Percentiles rank a stretch among this genome's conserved stretches.
Conservation (phyloP, 2,888 invertebrate species). For the Erynnis tages region DNA sequence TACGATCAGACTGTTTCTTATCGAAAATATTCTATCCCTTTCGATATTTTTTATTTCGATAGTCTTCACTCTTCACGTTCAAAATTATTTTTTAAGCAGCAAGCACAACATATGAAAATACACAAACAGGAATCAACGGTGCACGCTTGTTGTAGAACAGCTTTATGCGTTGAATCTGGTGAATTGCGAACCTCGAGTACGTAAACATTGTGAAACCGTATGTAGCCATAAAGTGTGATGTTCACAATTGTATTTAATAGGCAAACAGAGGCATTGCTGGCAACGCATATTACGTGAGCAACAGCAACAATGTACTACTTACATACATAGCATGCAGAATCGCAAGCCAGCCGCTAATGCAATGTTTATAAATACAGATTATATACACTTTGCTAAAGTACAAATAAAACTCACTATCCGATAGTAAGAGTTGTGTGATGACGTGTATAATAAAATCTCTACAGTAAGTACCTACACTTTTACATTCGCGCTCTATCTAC, state of each 20-base stretch:
- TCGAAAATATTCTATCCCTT: too few species aligned
- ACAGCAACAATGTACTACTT: slow-evolving; percentile 32
- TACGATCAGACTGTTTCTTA: too few species aligned
- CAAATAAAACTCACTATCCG: slow-evolving; percentile 3
- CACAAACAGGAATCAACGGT: too few species aligned
- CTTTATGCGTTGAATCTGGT: slow-evolving; percentile 13
- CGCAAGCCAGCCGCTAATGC: slow-evolving; percentile 35
- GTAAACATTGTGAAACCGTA: slow-evolving; percentile 18
- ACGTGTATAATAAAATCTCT: slow-evolving; percentile 15
- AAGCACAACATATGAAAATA: too few species aligned
- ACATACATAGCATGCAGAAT: slow-evolving; percentile 32
- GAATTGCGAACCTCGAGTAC: slow-evolving; percentile 4
- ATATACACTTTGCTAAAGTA: slow-evolving; percentile 12
- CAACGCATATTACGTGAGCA: slow-evolving; percentile 27
- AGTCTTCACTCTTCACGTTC: too few species aligned
- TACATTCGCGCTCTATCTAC: slow-evolving; percentile 1
- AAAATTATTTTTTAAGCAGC: too few species aligned
- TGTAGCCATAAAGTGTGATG: slow-evolving; percentile 23
- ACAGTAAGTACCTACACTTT: background rate
- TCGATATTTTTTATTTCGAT: too few species aligned
- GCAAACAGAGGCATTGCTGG: slow-evolving; percentile 23
- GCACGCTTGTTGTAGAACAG: too few species aligned
- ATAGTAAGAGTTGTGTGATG: slow-evolving; percentile 12
- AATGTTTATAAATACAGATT: slow-evolving; percentile 28
- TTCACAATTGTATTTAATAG: slow-evolving; percentile 25